A percentile compares a stretch with the other conserved stretches of the same genome.
These are phyloP conservation scores for Mesoclemmys tuberculata DNA, from an alignment of 2,113 vertebrate genomes.

Conservation along the genomic window DNA sequence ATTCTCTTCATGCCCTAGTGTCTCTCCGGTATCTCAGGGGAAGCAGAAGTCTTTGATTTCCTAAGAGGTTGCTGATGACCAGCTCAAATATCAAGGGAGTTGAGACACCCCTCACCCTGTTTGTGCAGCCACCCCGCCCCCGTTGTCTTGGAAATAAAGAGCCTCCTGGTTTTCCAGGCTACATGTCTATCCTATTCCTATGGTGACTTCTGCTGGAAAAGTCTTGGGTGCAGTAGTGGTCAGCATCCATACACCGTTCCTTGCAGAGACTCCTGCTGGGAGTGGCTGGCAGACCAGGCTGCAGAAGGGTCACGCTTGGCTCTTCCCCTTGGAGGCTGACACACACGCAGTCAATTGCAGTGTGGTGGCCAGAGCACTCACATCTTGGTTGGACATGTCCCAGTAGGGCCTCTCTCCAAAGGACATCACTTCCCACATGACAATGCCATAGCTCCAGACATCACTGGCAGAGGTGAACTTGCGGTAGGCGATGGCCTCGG, in stretches of 20 bases:
- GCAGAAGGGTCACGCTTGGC: no score
- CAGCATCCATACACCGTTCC: background rate
- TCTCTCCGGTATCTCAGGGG: background rate
- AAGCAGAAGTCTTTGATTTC: background rate
- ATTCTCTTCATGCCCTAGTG: background rate
- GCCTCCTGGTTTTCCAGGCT: background rate
- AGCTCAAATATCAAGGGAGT: background rate
- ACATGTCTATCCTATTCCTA: background rate
- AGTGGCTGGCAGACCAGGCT: background rate
- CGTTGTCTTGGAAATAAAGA: background rate
- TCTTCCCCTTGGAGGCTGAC: background rate
- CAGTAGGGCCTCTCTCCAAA: conserved; percentile 87
- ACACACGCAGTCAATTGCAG: background rate
- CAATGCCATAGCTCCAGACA: conserved; percentile 86
- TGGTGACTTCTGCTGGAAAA: background rate
- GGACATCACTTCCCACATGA: conserved; percentile 90
- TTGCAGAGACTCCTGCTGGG: background rate
- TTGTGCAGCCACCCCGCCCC: background rate
- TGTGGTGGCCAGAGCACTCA: conserved; percentile 61
- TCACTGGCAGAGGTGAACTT: conserved; percentile 87
- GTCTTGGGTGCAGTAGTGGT: background rate
- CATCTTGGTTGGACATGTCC: conserved; percentile 90
- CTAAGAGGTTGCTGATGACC: background rate
- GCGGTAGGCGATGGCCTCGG: conserved; percentile 85
- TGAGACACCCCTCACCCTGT: background rate